Conservation (phyloP, 2,888 invertebrate genomes). For the Metellina segmentata region DNA sequence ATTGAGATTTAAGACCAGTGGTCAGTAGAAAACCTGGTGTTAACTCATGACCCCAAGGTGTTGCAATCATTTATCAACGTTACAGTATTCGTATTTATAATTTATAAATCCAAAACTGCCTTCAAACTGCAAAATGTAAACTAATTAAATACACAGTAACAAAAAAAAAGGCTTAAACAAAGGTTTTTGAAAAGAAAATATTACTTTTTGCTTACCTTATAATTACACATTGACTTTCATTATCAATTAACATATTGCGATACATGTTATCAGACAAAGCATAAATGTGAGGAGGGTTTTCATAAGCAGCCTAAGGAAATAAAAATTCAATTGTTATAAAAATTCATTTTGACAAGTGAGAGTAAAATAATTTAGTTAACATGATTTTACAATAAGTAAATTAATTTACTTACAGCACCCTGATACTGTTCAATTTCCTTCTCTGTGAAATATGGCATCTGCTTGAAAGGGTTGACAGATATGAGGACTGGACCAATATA, state of each 20-base stretch:
- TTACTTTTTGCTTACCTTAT: conserved; percentile 83
- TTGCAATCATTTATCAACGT: too few species aligned
- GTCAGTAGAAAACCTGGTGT: too few species aligned
- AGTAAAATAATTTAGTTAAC: neutral
- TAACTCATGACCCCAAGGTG: too few species aligned
- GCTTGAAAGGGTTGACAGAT: conserved; percentile 86
- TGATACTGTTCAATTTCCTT: conserved; percentile 85
- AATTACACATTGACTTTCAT: conserved; percentile 87
- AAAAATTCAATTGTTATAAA: conserved; percentile 4
- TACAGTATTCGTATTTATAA: too few species aligned
- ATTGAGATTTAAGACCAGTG: too few species aligned
- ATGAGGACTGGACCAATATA: conserved; percentile 86
- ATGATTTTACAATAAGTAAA: neutral
- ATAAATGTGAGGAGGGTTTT: conserved; percentile 87
- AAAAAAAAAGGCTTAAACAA: neutral
- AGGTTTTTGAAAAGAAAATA: neutral
- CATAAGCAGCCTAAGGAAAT: conserved; percentile 84
- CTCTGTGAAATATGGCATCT: conserved; percentile 85
- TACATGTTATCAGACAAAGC: conserved; percentile 87
- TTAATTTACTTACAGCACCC: conserved; percentile 83
- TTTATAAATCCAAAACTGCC: too few species aligned
- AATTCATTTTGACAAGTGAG: neutral
- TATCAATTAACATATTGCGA: conserved; percentile 87
- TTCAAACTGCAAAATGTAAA: too few species aligned
- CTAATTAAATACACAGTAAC: neutral